Conservation (phyloP, 2,113 vertebrate genomes). For the Triplophysa tibetana region DNA sequence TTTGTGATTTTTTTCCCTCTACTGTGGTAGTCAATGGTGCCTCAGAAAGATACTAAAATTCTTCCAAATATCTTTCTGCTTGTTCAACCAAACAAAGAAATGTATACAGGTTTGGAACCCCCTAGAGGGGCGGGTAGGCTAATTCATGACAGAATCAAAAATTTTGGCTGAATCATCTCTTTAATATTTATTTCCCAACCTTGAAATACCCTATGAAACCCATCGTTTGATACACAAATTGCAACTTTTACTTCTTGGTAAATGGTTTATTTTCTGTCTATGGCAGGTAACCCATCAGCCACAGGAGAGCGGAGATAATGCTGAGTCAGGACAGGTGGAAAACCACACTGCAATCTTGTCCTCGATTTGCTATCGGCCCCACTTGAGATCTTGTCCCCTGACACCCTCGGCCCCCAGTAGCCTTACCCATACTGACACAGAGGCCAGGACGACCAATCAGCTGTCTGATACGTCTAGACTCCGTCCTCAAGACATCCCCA, state of each 20-base stretch:
- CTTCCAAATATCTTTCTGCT: no score
- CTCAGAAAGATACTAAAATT: no score
- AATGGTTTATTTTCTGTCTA: background rate
- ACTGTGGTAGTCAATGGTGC: no score
- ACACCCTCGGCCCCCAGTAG: slow-evolving; percentile 38
- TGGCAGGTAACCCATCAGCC: slow-evolving; percentile 45
- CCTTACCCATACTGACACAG: slow-evolving; percentile 45
- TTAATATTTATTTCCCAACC: no score
- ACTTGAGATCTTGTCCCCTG: slow-evolving; percentile 56
- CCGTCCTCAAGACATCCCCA: slow-evolving; percentile 55
- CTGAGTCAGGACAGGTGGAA: slow-evolving; percentile 38
- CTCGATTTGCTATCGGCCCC: slow-evolving; percentile 63
- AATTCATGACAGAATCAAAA: no score
- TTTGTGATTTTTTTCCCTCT: no score
- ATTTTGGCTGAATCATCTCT: no score
- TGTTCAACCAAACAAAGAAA: no score
- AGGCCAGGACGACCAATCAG: slow-evolving; percentile 35
- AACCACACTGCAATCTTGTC: slow-evolving; percentile 54
- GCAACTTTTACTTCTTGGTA: background rate
- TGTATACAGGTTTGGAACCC: no score
- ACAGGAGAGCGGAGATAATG: slow-evolving; percentile 53
- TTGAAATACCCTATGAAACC: no score
- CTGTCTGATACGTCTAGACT: slow-evolving; percentile 47
- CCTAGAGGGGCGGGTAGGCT: no score
- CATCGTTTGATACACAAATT: background rate